Percentiles rank a stretch among this genome's conserved stretches.
phyloP scores from a whole-genome alignment of 30 jellyfish, hydroid and myxozoan genomes.

The Aurelia aurita complex sp. Pacific region DNA sequence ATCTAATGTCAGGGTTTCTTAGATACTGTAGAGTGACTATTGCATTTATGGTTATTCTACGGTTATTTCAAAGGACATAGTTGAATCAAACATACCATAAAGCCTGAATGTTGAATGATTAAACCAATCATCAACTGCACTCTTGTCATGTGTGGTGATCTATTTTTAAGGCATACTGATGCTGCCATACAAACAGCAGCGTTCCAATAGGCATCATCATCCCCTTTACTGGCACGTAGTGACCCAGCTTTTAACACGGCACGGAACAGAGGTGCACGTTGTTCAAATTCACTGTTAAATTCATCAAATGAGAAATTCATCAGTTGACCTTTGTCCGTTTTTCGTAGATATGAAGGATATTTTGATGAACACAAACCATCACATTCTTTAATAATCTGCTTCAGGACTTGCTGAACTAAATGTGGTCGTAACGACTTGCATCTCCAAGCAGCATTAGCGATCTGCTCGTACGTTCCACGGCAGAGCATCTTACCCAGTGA shows the following conservation, averaged over 20 bases:
- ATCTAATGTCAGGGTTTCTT: not conserved
- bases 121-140: slow-evolving; percentile 7
- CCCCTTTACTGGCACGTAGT: slow-evolving; percentile 8
- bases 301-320: slow-evolving; percentile 1
- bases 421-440: not conserved
- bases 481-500: slow-evolving; percentile 17
- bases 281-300: slow-evolving; percentile 7
- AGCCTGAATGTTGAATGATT: slow-evolving; percentile 36
- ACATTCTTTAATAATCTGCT: slow-evolving; percentile 17
- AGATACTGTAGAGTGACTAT: not conserved
- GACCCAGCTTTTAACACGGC: slow-evolving; percentile 26
- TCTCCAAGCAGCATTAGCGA: slow-evolving; percentile 26
- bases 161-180: slow-evolving; percentile 9
- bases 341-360: slow-evolving; percentile 15
- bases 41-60: not conserved
- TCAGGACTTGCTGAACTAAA: slow-evolving; percentile 2
- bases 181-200: slow-evolving; percentile 30
- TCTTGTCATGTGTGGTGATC: slow-evolving; percentile 25
- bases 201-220: slow-evolving; percentile 14
- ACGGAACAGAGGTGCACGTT: slow-evolving; percentile 21
- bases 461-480: slow-evolving; percentile 22
- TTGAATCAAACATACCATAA: slow-evolving; percentile 17
- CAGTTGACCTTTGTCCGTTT: not conserved
- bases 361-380: not conserved
- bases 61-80: not conserved